These are phyloP conservation scores for Lepas anatifera DNA, from an alignment of 2,888 invertebrate species.

Conservation along the genomic window DNA sequence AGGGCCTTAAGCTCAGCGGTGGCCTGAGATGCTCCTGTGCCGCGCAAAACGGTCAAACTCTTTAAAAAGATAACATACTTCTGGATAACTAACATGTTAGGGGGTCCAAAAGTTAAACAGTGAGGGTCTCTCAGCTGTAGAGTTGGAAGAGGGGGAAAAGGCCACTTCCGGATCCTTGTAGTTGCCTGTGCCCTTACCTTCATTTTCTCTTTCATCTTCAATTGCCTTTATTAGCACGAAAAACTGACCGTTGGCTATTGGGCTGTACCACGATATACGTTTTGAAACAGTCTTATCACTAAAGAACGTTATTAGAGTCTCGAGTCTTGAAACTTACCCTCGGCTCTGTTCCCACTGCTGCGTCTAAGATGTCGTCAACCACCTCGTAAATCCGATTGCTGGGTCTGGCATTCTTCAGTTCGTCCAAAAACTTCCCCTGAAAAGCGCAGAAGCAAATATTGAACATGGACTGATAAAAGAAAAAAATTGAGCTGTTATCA, in stretches of 20 bases:
- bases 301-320: background rate
- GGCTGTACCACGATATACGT: background rate
- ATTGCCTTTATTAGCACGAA: background rate
- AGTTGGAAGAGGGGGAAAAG: no score
- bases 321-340: slow-evolving; percentile 22
- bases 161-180: background rate
- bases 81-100: background rate
- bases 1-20: no score
- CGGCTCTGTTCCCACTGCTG: slow-evolving; percentile 29
- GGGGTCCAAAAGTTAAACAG: background rate
- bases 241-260: background rate
- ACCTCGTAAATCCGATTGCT: slow-evolving; percentile 29
- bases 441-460: no score
- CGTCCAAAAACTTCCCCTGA: slow-evolving; percentile 18
- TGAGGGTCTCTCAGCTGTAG: no score
- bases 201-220: background rate
- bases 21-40: background rate
- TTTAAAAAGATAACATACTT: background rate
- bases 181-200: background rate
- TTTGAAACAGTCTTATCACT: background rate
- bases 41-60: background rate
- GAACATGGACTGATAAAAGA: no score
- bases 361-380: slow-evolving; percentile 30
- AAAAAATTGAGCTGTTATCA: no score
- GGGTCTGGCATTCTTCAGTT: slow-evolving; percentile 25